These are phyloP conservation scores for Chrysotoxum bicinctum DNA, from an alignment of 2,888 invertebrate genomes.

Conservation along the genomic window DNA sequence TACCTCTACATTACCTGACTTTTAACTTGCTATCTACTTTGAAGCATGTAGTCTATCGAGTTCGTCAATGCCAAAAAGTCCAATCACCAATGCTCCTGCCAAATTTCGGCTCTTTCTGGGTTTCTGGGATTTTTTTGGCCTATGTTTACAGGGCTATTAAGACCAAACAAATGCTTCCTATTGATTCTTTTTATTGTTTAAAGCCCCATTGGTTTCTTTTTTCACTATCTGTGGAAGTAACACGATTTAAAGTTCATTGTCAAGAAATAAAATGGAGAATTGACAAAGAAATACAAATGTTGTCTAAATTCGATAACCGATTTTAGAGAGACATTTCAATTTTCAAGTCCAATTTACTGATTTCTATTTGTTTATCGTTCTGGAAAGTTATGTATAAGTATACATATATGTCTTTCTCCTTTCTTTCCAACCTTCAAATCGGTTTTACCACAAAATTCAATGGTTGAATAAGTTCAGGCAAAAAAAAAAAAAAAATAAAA, in stretches of 20 bases:
- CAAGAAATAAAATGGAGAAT: neutral
- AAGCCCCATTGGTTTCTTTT: too few relatives aligned
- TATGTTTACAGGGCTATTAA: too few relatives aligned
- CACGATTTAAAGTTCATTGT: neutral
- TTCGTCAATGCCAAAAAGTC: too few relatives aligned
- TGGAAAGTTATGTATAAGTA: neutral
- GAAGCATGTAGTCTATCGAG: too few relatives aligned
- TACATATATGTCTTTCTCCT: neutral
- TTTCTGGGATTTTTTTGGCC: too few relatives aligned
- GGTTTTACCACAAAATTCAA: constrained; percentile 25
- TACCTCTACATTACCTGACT: too few relatives aligned
- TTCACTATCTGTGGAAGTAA: too few relatives aligned
- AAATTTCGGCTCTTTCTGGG: too few relatives aligned
- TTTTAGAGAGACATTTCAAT: constrained; percentile 18
- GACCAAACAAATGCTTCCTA: too few relatives aligned
- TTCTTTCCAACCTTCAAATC: constrained; percentile 41
- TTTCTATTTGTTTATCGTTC: constrained; percentile 7
- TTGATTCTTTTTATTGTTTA: too few relatives aligned
- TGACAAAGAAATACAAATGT: neutral
- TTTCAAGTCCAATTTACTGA: constrained; percentile 58
- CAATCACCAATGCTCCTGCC: too few relatives aligned
- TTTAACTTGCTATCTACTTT: too few relatives aligned
- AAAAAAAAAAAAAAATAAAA: neutral
- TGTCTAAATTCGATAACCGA: constrained; percentile 20
- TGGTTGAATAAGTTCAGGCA: constrained; percentile 28